A percentile compares a stretch with the other conserved stretches of the same genome.
Conservation (phyloP, 2,888 invertebrate species). For the Agonopterix alstromeriana region DNA sequence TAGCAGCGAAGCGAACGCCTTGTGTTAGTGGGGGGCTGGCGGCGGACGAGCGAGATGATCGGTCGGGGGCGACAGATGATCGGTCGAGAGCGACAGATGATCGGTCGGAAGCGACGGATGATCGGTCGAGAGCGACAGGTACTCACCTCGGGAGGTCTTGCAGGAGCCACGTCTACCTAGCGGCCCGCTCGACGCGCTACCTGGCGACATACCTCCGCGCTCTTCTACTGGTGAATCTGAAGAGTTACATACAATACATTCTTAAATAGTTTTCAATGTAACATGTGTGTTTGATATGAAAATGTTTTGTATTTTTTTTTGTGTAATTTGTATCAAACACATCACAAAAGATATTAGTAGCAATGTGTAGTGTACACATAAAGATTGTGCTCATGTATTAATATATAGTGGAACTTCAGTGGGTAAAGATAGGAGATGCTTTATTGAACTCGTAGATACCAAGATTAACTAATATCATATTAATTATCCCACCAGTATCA, state of each 20-base stretch:
- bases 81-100: constrained; percentile 7
- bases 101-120: neutral
- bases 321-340: no score
- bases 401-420: no score
- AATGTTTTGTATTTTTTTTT: no score
- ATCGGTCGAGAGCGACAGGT: constrained; percentile 7
- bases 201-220: constrained; percentile 84
- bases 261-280: constrained; percentile 5
- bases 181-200: constrained; percentile 80
- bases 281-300: neutral
- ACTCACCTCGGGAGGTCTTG: constrained; percentile 91
- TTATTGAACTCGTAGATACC: no score
- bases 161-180: constrained; percentile 90
- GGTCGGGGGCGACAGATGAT: neutral
- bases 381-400: no score
- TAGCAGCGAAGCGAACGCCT: neutral
- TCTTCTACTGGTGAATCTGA: constrained; percentile 85
- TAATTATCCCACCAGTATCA: no score
- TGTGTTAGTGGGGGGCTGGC: constrained; percentile 9
- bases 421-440: no score
- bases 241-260: neutral
- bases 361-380: no score
- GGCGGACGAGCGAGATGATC: constrained; percentile 1
- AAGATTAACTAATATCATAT: no score
- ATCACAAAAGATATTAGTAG: no score